A percentile compares a stretch with the other conserved stretches of the same genome.
Evolutionary conservation across 1,140 invertebrate species (phyloP).

Genomic region (Marisa cornuarietis): DNA sequence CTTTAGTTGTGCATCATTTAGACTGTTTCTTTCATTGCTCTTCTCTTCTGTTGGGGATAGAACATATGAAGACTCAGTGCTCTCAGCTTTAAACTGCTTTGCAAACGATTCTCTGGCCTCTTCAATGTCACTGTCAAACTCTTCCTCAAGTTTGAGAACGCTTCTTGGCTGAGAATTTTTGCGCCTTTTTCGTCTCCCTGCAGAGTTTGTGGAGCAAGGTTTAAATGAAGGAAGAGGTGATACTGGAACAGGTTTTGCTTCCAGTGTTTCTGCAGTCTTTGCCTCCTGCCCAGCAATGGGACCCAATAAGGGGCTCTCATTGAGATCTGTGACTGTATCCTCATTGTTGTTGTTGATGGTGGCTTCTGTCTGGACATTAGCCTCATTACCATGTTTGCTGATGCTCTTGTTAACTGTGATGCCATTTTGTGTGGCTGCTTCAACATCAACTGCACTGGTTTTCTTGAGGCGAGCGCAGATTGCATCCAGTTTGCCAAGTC

Average conservation of each 20-base stretch:
- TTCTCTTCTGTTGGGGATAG: too few relatives aligned
- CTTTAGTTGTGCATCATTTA: too few relatives aligned
- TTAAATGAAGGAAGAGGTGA: too few relatives aligned
- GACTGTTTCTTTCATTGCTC: too few relatives aligned
- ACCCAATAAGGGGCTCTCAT: constrained; percentile 3
- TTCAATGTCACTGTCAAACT: neutral
- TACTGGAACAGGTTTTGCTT: too few relatives aligned
- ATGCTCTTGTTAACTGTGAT: neutral
- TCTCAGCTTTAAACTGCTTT: too few relatives aligned
- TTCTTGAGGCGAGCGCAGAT: constrained; percentile 59
- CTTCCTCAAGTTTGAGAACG: constrained; percentile 6
- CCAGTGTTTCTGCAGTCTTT: too few relatives aligned
- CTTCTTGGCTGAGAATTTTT: constrained; percentile 11
- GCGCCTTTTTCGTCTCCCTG: constrained; percentile 21
- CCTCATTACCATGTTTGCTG: neutral
- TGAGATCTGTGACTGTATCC: constrained; percentile 26
- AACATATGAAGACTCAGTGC: too few relatives aligned
- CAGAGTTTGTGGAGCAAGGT: neutral
- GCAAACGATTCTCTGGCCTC: neutral
- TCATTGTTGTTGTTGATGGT: constrained; percentile 25
- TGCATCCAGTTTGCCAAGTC: constrained; percentile 53
- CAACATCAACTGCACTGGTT: constrained; percentile 19
- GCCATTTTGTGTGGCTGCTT: constrained; percentile 15
- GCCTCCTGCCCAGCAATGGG: too few relatives aligned
- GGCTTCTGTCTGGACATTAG: neutral